Percentiles rank a stretch among this genome's conserved stretches.
phyloP scores from a whole-genome alignment of 2,888 invertebrate species.

The Anoncus sp. region DNA sequence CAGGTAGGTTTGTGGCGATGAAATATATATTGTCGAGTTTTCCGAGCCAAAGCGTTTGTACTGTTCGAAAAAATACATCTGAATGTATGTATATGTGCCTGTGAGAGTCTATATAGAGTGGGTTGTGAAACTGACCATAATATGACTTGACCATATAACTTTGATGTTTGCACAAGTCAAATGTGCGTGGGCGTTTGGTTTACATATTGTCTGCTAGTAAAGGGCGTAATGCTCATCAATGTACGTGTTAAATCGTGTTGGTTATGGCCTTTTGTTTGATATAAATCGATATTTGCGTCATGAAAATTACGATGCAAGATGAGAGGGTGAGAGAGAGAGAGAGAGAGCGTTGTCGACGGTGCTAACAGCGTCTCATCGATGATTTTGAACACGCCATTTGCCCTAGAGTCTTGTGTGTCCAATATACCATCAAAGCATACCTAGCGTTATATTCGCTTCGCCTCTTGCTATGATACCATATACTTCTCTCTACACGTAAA shows the following conservation, averaged over 20 bases:
- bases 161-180: neutral
- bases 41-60: too few relatives aligned
- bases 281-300: neutral
- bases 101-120: too few relatives aligned
- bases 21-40: too few relatives aligned
- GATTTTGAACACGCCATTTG: slow-evolving; percentile 22
- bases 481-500: too few relatives aligned
- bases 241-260: neutral
- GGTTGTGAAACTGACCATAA: too few relatives aligned
- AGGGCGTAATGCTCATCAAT: neutral
- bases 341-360: slow-evolving; percentile 16
- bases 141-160: neutral
- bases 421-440: neutral
- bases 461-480: neutral
- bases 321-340: neutral
- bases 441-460: neutral
- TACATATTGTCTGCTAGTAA: neutral
- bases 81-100: too few relatives aligned
- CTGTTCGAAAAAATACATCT: too few relatives aligned
- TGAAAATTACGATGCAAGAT: neutral
- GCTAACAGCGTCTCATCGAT: slow-evolving; percentile 34
- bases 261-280: neutral
- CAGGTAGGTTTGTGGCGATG: too few relatives aligned
- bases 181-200: neutral
- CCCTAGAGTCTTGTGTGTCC: neutral